These are phyloP conservation scores for Colius striatus DNA, from an alignment of 2,113 vertebrate species.

Conservation along the genomic window DNA sequence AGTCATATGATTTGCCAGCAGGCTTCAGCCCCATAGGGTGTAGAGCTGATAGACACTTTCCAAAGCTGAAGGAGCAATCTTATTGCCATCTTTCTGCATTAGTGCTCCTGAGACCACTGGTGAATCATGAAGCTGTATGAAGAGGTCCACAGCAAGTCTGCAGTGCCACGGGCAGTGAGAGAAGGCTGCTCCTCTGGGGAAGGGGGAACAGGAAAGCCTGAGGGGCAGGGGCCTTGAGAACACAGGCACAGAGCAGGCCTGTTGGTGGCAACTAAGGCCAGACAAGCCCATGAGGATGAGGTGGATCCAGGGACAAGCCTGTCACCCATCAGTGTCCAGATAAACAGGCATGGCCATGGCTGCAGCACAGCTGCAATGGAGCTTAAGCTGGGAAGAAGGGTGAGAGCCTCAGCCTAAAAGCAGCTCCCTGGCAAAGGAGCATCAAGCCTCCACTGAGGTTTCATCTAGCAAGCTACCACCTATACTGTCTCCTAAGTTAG, in stretches of 20 bases:
- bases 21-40: background rate
- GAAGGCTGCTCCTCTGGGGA: background rate
- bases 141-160: fast-evolving
- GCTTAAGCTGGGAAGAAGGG: background rate
- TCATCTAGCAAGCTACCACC: background rate
- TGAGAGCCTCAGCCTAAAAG: background rate
- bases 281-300: background rate
- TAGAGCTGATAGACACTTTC: background rate
- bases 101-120: background rate
- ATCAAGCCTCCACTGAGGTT: background rate
- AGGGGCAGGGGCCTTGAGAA: background rate
- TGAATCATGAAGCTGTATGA: background rate
- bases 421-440: background rate
- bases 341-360: background rate
- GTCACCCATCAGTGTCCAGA: background rate
- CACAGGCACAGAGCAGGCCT: background rate
- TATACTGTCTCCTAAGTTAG: background rate
- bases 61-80: background rate
- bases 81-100: background rate
- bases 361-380: background rate
- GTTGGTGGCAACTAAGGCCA: background rate
- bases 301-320: background rate
- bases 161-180: fast-evolving
- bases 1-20: background rate
- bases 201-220: background rate